Conservation (phyloP, 2,113 vertebrate genomes). For the Halcyon malimbica region DNA sequence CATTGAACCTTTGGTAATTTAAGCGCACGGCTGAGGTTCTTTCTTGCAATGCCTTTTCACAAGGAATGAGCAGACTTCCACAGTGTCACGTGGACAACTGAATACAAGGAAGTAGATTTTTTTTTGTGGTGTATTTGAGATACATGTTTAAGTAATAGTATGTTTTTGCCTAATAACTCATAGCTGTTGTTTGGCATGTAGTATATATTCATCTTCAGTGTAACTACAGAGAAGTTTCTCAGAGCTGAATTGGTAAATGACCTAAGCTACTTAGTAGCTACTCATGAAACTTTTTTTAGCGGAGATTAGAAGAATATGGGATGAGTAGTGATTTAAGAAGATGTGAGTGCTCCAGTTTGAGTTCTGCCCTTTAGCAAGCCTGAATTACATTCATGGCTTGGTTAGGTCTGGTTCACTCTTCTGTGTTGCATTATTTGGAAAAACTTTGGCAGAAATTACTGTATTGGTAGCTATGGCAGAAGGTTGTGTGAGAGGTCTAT, state of each 20-base stretch:
- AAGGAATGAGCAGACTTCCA: not conserved
- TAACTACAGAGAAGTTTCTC: not conserved
- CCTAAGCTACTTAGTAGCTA: not conserved
- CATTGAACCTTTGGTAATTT: not conserved
- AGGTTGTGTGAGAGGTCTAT: not conserved
- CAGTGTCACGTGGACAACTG: not conserved
- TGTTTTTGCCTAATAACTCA: not conserved
- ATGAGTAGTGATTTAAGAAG: not conserved
- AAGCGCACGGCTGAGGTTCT: not conserved
- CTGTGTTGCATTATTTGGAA: not conserved
- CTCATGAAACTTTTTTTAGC: not conserved
- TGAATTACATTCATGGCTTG: not conserved
- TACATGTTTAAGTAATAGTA: not conserved
- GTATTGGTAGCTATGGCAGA: not conserved
- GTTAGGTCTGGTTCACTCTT: not conserved
- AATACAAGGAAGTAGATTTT: not conserved
- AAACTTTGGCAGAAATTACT: not conserved
- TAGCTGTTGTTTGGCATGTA: not conserved
- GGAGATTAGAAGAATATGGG: not conserved
- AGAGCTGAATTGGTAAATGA: not conserved
- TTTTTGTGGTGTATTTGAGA: not conserved
- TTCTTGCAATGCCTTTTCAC: not conserved
- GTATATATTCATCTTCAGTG: not conserved
- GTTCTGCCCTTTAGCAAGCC: not conserved
- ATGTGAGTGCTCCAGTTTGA: not conserved